phyloP scores from a whole-genome alignment of 1,140 invertebrate genomes.

The Onthophagus taurus region DNA sequence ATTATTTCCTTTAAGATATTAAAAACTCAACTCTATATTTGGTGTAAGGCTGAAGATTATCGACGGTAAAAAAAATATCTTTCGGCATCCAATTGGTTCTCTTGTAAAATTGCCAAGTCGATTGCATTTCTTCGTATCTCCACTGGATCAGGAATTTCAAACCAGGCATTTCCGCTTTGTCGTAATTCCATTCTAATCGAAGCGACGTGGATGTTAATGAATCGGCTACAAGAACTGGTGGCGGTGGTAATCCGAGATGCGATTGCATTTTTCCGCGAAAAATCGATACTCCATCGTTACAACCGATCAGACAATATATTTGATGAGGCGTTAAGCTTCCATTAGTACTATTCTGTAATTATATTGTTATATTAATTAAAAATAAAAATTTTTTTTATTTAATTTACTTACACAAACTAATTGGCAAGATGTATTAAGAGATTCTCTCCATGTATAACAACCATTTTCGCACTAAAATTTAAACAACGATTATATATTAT shows the following conservation, averaged over 20 bases:
- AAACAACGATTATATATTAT: conserved; percentile 11
- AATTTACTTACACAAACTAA: background rate
- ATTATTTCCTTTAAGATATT: background rate
- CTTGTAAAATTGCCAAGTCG: conserved; percentile 62
- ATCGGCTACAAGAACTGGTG: conserved; percentile 66
- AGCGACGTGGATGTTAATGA: conserved; percentile 64
- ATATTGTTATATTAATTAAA: background rate
- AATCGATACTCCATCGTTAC: conserved; percentile 63
- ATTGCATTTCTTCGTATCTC: conserved; percentile 55
- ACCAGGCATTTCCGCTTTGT: conserved; percentile 38
- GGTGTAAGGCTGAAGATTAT: conserved; percentile 75
- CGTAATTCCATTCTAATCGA: conserved; percentile 66
- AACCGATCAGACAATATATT: conserved; percentile 69
- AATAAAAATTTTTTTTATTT: conserved; percentile 6
- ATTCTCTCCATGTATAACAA: conserved; percentile 34
- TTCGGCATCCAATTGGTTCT: conserved; percentile 56
- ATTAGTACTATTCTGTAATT: conserved; percentile 56
- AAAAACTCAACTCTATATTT: conserved; percentile 59
- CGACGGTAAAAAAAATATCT: conserved; percentile 56
- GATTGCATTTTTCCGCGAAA: conserved; percentile 63
- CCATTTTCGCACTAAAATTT: conserved; percentile 58
- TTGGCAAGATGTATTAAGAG: background rate
- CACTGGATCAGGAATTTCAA: conserved; percentile 67
- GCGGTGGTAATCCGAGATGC: conserved; percentile 55
- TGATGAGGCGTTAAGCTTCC: conserved; percentile 55